These are phyloP conservation scores for Otis tarda DNA, from an alignment of 2,113 vertebrate species.

Conservation along the genomic window DNA sequence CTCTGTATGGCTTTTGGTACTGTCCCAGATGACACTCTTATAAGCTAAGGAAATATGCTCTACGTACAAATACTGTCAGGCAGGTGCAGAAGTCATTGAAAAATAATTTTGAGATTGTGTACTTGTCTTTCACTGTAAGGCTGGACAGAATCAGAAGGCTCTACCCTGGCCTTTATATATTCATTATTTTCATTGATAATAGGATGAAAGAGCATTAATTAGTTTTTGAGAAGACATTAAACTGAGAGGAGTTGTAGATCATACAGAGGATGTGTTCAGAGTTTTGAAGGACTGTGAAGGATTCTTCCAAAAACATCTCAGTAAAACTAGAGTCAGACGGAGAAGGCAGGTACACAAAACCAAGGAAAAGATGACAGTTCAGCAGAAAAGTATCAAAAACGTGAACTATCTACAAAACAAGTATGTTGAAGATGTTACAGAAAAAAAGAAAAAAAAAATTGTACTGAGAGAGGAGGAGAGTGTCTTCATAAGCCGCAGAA, in stretches of 20 bases:
- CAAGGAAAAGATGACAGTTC: neutral
- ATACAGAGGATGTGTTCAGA: neutral
- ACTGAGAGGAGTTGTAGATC: neutral
- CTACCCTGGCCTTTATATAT: neutral
- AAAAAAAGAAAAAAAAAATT: neutral
- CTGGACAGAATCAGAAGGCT: neutral
- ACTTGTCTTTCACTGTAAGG: neutral
- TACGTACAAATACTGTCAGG: neutral
- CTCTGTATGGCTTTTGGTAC: neutral
- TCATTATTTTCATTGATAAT: neutral
- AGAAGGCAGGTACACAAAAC: neutral
- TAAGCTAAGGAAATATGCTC: neutral
- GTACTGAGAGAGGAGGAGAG: neutral
- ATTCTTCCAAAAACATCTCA: neutral
- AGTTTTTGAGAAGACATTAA: neutral
- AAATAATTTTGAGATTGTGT: neutral
- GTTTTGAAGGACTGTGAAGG: neutral
- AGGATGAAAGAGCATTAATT: neutral
- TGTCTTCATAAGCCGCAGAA: neutral
- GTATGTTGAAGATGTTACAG: neutral
- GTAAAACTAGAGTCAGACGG: neutral
- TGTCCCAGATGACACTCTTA: neutral
- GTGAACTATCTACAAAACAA: neutral
- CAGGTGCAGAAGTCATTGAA: neutral
- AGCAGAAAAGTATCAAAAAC: neutral